Base-by-base conservation (phyloP, 2,888 invertebrate species). In the Dryomyza anilis region DNA sequence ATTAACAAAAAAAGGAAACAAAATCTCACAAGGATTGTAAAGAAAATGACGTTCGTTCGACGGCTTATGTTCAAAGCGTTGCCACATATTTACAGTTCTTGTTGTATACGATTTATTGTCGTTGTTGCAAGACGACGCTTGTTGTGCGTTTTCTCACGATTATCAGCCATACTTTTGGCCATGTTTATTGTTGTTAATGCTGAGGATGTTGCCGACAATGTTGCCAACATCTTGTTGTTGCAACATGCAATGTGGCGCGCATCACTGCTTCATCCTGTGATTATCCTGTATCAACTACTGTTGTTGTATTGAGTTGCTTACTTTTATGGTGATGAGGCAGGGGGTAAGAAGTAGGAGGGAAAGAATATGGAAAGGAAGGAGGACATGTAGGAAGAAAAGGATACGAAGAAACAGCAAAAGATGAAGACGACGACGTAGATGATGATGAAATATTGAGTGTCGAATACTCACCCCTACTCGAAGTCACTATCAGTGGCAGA, bases 261-360 rank as follows among this genome's bases (percentile, higher is more conserved):
- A 5, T 27, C 25, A 10, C n/a, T 4, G 10, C 27, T 52, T 33
- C 16, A 16, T 21, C 5, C 21, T 19, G 10, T 14, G 12, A 19
- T 21, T 23, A 1, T 21, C 21, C 21, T 55, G 16, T 33, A 3
- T 29, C 53, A 19, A 16, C 30, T 3, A 21, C 30, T 16, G 19
- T 45, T 43, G 25, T 57, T 57, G 25, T 58, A 58, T 58, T 45
- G 58, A 46, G 58, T 46, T 58, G 58, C 27, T 58, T 45, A 58
- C 45, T 58, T 58, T 45, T 45, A 29, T 45, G 21, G 1, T 23
- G 23, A 14, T 7, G 33, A 33, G 33, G 33, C 33, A 33, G 33
- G 33, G 12, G 33, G n/a, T 39, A 39, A 39, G 39, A 39, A 39
- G 2, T 12, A 39, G 12, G 33, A 33, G 33, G 33, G 39, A 39